phyloP scores from a whole-genome alignment of 2,888 invertebrate species.

The Agrochola litura region DNA sequence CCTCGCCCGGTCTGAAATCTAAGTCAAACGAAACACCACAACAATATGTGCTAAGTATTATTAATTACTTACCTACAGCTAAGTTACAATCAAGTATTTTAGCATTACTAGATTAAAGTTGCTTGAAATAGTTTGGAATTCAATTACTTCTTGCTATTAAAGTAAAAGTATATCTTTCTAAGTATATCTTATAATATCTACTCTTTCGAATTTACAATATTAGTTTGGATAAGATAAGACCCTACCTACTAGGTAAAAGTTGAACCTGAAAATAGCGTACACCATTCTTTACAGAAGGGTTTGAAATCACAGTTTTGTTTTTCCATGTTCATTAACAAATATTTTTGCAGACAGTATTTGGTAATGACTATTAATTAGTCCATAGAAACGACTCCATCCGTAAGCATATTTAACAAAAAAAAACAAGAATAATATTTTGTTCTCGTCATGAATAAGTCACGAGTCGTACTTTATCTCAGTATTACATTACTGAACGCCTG shows the following conservation, averaged over 20 bases:
- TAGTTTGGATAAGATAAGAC: neutral
- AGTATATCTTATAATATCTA: too few species aligned
- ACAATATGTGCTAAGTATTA: conserved; percentile 7
- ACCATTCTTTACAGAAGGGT: neutral
- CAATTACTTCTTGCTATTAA: neutral
- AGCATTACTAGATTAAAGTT: neutral
- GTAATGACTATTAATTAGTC: too few species aligned
- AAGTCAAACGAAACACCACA: conserved; percentile 10
- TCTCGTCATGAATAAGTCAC: neutral
- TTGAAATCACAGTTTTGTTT: neutral
- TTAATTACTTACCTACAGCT: conserved; percentile 12
- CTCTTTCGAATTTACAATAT: neutral
- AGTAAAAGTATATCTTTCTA: too few species aligned
- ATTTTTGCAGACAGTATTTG: neutral
- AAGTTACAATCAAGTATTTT: conserved; percentile 14
- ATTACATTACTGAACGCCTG: conserved; percentile 35
- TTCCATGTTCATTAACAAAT: neutral
- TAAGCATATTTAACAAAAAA: neutral
- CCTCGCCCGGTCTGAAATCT: neutral
- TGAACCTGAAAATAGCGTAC: neutral
- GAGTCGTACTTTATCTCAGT: neutral
- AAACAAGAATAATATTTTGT: neutral
- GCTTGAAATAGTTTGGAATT: neutral
- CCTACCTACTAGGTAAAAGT: neutral
- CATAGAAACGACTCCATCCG: too few species aligned